Base-by-base conservation (phyloP, 2,888 invertebrate species). In the Drosophila gaucha region DNA sequence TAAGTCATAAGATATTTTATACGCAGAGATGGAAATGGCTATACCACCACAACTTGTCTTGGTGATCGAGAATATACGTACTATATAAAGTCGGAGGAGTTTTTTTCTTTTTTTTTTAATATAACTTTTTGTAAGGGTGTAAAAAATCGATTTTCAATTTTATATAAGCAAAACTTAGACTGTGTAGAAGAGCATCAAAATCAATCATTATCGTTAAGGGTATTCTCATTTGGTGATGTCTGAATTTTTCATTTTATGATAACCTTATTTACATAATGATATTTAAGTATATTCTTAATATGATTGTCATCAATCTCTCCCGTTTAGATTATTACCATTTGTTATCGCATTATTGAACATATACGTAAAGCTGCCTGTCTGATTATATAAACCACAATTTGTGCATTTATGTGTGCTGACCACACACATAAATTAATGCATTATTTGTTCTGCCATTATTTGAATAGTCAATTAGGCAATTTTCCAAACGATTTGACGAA, bases 401-500 rank as follows among this genome's bases (percentile, higher is more conserved):
- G 54, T 46, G 18, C 28, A 51, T 41, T 41, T 54, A 30, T 20
- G 10, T 28, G 33, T 8, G 35, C 10, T 47, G 65, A 54, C 46
- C 31, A 26, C 3, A 12, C 20, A 20, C 22, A 41, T 50, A 38
- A 55, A 50, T 44, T 20, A 41, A 50, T 44, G 33, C 26, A 31
- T 33, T 36, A 52, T 51, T 38, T 18, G 47, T 16, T 36, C 36
- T 16, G 12, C 39, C 50, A 38, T 55, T 20, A 57, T 46, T 43
- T 33, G 35, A 44, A 52, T 47, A 12, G 20, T 41, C 41, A 74
- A 65, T 78, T 72, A 58, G 16, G 35, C 20, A 47, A 66, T 62
- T 78, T 72, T 63, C 52, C 54, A 62, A 62, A 44, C 51, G 43
- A 78, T 62, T 82, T 60, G 41, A 38, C 50, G 55, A 58, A 35